Evolutionary conservation across 2,113 vertebrate genomes (phyloP).

Genomic region (Perca schrenkii): DNA sequence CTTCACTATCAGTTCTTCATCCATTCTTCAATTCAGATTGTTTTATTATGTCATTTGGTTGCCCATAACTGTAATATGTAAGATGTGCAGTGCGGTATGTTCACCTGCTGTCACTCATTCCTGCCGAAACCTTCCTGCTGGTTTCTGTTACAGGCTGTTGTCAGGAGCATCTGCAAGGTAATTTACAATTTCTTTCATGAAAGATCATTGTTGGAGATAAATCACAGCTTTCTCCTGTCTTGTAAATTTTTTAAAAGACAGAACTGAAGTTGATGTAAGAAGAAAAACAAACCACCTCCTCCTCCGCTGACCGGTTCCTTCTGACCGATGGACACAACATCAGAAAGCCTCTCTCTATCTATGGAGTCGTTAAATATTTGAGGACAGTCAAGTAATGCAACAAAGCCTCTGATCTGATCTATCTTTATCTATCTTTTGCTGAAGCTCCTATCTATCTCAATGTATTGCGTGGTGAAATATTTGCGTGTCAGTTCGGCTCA

Average conservation of each 20-base stretch:
- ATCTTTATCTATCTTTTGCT: background rate
- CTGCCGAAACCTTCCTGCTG: conserved; percentile 58
- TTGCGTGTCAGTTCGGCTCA: conserved; percentile 29
- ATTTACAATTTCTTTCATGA: conserved; percentile 66
- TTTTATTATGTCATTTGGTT: background rate
- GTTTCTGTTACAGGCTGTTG: conserved; percentile 55
- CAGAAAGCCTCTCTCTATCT: conserved; percentile 22
- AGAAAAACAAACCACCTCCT: conserved; percentile 21
- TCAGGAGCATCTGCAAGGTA: conserved; percentile 51
- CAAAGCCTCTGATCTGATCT: conserved; percentile 10
- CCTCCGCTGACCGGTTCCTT: background rate
- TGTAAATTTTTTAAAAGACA: conserved; percentile 47
- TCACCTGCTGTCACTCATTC: conserved; percentile 51
- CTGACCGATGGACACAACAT: background rate
- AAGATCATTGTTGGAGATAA: conserved; percentile 51
- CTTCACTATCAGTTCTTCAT: background rate
- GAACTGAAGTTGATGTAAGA: conserved; percentile 48
- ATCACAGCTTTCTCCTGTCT: conserved; percentile 61
- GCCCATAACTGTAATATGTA: background rate
- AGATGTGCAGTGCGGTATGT: background rate
- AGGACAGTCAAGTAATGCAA: conserved; percentile 25
- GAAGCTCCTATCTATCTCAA: conserved; percentile 18
- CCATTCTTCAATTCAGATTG: background rate
- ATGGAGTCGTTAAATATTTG: conserved; percentile 5
- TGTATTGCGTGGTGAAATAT: background rate